Base-by-base conservation (phyloP, 2,797 vertebrate species). In the Coregonus sp. region DNA sequence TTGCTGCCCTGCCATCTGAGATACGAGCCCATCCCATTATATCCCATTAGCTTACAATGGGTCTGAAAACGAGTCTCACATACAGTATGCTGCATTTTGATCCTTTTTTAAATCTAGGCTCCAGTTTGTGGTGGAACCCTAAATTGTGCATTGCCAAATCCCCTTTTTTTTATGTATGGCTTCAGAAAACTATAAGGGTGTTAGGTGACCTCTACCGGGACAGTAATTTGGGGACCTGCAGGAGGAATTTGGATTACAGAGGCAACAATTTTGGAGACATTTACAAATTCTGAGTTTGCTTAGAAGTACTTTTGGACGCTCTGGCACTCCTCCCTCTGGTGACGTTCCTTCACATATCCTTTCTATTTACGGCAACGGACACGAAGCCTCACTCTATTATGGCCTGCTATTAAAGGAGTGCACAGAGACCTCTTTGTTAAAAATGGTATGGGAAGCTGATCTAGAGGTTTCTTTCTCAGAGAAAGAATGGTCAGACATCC, bases 1-100 rank as follows among this genome's bases (percentile, higher is more conserved):
- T 52, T 6, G 65, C 12, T 33, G 75, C 70, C 50, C 25, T 80
- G 18, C 9, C 33, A 14, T 4, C 25, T n/a, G 25, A 66, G 54
- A 18, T 47, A 5, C 37, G 70, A 25, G 70, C 61, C 3, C 72
- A 80, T 56, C 75, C 72, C 51, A 54, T 76, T 40, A 5, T 76
- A 2, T 56, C 54, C n/a, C 54, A 18, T 56, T 0, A 18, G 35
- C 35, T 54, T 54, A 18, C 18, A 37, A 37, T 56, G 54, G 54
- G 18, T 56, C 54, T 56, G 54, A 3, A 52, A 52, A 52, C 15
- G 54, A n/a, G 54, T 56, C 54, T 56, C 15, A 56, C 16, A 18
- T 54, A 54, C 35, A 37, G 35, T 37, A 37, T 16, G 12, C 16
- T 15, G 16, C 16, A 18, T 54, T 54, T 18, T 18, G 3, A 54